Percentiles rank a stretch among this genome's conserved stretches.
These are phyloP conservation scores for Parthenolecanium corni DNA, from an alignment of 2,888 invertebrate genomes.

Conservation along the genomic window DNA sequence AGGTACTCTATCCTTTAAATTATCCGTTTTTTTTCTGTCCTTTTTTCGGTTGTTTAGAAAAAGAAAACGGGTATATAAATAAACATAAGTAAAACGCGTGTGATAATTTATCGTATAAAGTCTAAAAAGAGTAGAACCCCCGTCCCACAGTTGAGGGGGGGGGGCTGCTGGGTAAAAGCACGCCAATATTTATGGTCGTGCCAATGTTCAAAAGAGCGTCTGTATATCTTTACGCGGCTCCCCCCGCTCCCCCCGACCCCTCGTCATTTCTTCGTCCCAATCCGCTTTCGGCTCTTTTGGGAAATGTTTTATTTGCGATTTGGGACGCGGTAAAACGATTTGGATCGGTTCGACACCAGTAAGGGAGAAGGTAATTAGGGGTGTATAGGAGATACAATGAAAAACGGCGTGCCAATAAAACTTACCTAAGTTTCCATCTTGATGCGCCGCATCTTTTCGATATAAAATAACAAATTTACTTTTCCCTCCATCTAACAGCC, in stretches of 20 bases:
- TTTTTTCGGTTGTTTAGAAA: conserved; percentile 11
- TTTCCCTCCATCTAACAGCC: conserved; percentile 6
- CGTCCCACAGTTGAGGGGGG: background rate
- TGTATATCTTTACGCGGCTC: conserved; percentile 25
- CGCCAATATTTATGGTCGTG: conserved; percentile 25
- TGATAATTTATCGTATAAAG: conserved; percentile 29
- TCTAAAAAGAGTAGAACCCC: conserved; percentile 14
- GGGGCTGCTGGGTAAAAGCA: no score
- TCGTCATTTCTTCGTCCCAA: conserved; percentile 17
- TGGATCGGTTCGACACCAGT: conserved; percentile 25
- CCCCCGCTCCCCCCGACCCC: no score
- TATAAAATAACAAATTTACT: conserved; percentile 10
- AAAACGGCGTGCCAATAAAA: conserved; percentile 29
- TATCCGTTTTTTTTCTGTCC: conserved; percentile 21
- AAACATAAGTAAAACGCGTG: conserved; percentile 28
- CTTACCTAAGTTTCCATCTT: conserved; percentile 27
- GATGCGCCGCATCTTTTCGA: conserved; percentile 9
- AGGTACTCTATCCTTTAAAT: conserved; percentile 26
- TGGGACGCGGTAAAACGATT: conserved; percentile 28
- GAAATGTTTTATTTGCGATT: conserved; percentile 30
- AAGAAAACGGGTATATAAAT: conserved; percentile 25
- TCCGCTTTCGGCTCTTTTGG: conserved; percentile 29
- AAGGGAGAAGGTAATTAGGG: conserved; percentile 18
- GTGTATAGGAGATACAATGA: conserved; percentile 24
- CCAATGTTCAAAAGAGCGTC: conserved; percentile 29